A percentile compares a stretch with the other conserved stretches of the same genome.
phyloP scores from a whole-genome alignment of 2,888 invertebrate genomes.

The Parapristionchus giblindavisi region DNA sequence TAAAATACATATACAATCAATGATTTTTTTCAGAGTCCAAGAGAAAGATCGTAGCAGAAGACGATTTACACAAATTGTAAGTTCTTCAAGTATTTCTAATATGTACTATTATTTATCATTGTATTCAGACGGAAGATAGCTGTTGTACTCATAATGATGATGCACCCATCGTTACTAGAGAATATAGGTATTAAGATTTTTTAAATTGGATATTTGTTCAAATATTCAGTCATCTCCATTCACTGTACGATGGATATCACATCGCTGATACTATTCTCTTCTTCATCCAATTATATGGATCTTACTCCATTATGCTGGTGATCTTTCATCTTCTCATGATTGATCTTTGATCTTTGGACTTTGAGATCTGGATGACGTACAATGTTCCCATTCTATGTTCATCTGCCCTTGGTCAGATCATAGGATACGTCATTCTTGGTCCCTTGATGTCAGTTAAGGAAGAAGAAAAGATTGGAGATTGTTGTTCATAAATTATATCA shows the following conservation, averaged over 20 bases:
- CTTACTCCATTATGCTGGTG: constrained; percentile 60
- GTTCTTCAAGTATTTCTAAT: background rate
- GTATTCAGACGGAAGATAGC: background rate
- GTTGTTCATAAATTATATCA: constrained; percentile 44
- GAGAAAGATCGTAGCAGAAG: too few species aligned
- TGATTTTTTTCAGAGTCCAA: too few species aligned
- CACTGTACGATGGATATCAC: constrained; percentile 36
- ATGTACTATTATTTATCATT: background rate
- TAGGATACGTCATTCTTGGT: constrained; percentile 59
- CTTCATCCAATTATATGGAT: constrained; percentile 56
- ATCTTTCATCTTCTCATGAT: background rate
- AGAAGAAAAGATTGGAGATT: constrained; percentile 46
- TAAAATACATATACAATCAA: too few species aligned
- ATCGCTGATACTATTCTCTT: constrained; percentile 47
- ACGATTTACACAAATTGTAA: too few species aligned
- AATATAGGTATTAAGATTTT: background rate
- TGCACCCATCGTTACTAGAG: background rate
- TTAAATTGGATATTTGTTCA: background rate
- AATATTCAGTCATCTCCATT: constrained; percentile 7
- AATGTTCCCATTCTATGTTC: constrained; percentile 56
- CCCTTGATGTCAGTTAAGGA: constrained; percentile 53
- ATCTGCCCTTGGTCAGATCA: constrained; percentile 54
- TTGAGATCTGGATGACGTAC: constrained; percentile 60
- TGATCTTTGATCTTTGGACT: background rate
- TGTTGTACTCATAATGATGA: background rate